Conservation (phyloP, 2,888 invertebrate species). For the Neoascia interrupta region DNA sequence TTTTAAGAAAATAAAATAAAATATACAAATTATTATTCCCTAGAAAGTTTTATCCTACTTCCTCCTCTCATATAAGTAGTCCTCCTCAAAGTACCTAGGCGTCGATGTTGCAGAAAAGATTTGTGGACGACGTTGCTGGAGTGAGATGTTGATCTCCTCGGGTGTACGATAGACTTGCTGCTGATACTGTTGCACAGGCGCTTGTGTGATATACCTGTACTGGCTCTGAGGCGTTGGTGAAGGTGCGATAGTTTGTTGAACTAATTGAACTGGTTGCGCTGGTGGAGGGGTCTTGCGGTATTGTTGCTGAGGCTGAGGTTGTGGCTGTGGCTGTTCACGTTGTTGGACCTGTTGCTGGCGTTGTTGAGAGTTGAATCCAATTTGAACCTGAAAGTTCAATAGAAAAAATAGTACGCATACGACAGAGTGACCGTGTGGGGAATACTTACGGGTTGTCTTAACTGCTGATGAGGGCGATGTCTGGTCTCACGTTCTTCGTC, state of each 20-base stretch:
- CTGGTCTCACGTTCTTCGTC: slow-evolving; percentile 77
- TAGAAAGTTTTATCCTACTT: slow-evolving; percentile 71
- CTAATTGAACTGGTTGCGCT: slow-evolving; percentile 57
- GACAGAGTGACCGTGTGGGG: neutral
- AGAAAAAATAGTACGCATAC: slow-evolving; percentile 22
- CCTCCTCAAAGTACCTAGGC: slow-evolving; percentile 79
- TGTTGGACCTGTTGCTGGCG: slow-evolving; percentile 74
- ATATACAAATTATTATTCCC: slow-evolving; percentile 59
- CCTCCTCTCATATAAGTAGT: slow-evolving; percentile 79
- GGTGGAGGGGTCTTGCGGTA: slow-evolving; percentile 53
- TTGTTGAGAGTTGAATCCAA: slow-evolving; percentile 75
- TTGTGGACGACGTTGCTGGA: slow-evolving; percentile 86
- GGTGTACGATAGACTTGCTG: slow-evolving; percentile 91
- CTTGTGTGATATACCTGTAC: slow-evolving; percentile 78
- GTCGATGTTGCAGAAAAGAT: slow-evolving; percentile 79
- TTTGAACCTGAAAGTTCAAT: slow-evolving; percentile 73
- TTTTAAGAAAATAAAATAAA: slow-evolving; percentile 24
- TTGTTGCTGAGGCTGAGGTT: slow-evolving; percentile 74
- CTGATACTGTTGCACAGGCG: slow-evolving; percentile 78
- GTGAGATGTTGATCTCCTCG: slow-evolving; percentile 92
- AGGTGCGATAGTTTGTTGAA: slow-evolving; percentile 74
- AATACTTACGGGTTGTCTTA: slow-evolving; percentile 75
- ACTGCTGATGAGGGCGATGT: slow-evolving; percentile 76
- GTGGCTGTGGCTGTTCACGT: slow-evolving; percentile 75
- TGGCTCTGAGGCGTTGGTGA: slow-evolving; percentile 77